Evolutionary conservation across 2,888 invertebrate species (phyloP).

Genomic region (Monoplex corrugatus): DNA sequence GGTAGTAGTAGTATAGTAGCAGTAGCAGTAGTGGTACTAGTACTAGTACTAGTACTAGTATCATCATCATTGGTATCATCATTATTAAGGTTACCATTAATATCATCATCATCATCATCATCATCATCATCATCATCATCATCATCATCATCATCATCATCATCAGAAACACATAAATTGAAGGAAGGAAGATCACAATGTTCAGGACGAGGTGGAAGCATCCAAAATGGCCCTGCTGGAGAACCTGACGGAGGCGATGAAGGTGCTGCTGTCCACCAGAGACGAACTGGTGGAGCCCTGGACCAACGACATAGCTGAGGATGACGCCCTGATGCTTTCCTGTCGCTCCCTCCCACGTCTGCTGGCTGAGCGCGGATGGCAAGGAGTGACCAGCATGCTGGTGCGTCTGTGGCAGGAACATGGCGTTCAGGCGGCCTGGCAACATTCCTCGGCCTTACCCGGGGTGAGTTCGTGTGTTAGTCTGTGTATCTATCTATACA

Average conservation of each 20-base stretch:
- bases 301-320: constrained; percentile 31
- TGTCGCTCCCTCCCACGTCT: not conserved
- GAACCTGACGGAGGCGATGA: constrained; percentile 33
- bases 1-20: too few relatives aligned
- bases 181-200: too few relatives aligned
- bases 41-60: too few relatives aligned
- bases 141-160: too few relatives aligned
- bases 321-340: constrained; percentile 1
- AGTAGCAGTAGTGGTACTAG: too few relatives aligned
- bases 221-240: constrained; percentile 25
- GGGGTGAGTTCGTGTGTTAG: not conserved
- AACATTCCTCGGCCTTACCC: not conserved
- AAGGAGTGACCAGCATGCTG: not conserved
- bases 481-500: not conserved
- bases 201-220: constrained; percentile 34
- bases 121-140: constrained; percentile 12
- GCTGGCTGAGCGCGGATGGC: constrained; percentile 31
- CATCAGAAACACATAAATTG: too few relatives aligned
- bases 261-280: constrained; percentile 20
- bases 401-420: constrained; percentile 34
- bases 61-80: too few relatives aligned
- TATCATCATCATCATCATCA: not conserved
- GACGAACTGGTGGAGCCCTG: constrained; percentile 36
- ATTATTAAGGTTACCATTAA: not conserved
- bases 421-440: constrained; percentile 14